phyloP scores from a whole-genome alignment of 2,888 invertebrate species.

The Agonopterix arenella region DNA sequence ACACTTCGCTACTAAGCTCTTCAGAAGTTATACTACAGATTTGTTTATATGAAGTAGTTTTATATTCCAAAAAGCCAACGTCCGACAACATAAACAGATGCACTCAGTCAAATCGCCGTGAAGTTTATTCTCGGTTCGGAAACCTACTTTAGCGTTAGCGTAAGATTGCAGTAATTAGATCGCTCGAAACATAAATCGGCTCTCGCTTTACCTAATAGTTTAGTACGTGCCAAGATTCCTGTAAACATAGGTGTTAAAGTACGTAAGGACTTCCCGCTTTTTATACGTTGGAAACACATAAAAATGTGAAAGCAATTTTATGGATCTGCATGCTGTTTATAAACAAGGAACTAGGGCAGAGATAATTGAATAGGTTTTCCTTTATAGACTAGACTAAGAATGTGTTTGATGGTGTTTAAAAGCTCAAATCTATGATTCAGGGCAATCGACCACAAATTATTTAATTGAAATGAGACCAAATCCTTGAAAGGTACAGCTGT shows the following conservation, averaged over 20 bases:
- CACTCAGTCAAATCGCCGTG: conserved; percentile 30
- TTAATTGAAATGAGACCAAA: too few species aligned
- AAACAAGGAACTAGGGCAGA: conserved; percentile 34
- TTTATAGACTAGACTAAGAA: conserved; percentile 6
- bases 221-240: conserved; percentile 44
- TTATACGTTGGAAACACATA: conserved; percentile 33
- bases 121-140: conserved; percentile 34
- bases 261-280: conserved; percentile 41
- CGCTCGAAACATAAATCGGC: conserved; percentile 49
- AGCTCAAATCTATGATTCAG: too few species aligned
- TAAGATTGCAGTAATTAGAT: conserved; percentile 49
- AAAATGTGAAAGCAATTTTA: conserved; percentile 40
- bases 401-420: too few species aligned
- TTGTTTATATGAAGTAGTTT: background rate
- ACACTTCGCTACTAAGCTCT: too few species aligned
- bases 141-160: conserved; percentile 34
- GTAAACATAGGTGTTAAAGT: conserved; percentile 44
- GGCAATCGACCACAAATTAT: too few species aligned
- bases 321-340: conserved; percentile 21
- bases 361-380: conserved; percentile 31
- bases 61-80: conserved; percentile 31
- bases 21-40: background rate
- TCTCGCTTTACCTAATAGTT: conserved; percentile 49
- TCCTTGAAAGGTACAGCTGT: too few species aligned
- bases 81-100: conserved; percentile 41